Evolutionary conservation across 2,888 invertebrate species (phyloP), one percentile per base, ranked within the genome.

Genomic region (Argyresthia albistria): DNA sequence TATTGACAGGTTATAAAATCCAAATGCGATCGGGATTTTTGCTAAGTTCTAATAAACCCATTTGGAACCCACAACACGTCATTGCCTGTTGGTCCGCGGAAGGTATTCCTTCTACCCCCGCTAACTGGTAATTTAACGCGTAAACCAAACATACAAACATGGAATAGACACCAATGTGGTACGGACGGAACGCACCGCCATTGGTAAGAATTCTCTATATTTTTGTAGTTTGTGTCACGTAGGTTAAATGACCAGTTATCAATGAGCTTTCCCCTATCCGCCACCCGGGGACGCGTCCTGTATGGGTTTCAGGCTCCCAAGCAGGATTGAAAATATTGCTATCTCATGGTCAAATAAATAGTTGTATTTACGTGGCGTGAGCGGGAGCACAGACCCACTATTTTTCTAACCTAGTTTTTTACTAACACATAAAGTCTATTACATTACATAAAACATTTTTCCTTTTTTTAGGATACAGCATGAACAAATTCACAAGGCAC

Each of bases 261-360:
- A 6, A 25, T 25, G 50, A 42, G 50, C 50, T 25, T 43, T 43
- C 50, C 50, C 50, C 50, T 43, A 50, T 50, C 50, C 50, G 50
- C 50, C 43, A 50, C 50, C 50, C 11, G 50, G 43, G 50, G 50
- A 50, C 50, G 50, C 50, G 50, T 50, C 35, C 50, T 43, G 35
- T 43, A 11, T 25, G 50, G 50, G 50, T 42, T 49, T 15, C 25
- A 42, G 42, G 50, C 42, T 42, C 42, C 50, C 50, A 42, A 42
- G 43, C 45, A 45, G 45, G 45, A 45, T 45, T 45, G 15, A 45
- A 4, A 25, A 25, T 25, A 42, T 42, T 42, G 11, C 0, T 42
- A 3, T 3, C 8, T 43, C 8, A 43, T 43, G n/a, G 7, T 43
- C 14, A 12, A 1, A 12, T 12, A 43, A 12, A 14, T 12, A 4